These are phyloP conservation scores for Sturnira hondurensis DNA, from an alignment of 2,113 vertebrate genomes.

Conservation along the genomic window DNA sequence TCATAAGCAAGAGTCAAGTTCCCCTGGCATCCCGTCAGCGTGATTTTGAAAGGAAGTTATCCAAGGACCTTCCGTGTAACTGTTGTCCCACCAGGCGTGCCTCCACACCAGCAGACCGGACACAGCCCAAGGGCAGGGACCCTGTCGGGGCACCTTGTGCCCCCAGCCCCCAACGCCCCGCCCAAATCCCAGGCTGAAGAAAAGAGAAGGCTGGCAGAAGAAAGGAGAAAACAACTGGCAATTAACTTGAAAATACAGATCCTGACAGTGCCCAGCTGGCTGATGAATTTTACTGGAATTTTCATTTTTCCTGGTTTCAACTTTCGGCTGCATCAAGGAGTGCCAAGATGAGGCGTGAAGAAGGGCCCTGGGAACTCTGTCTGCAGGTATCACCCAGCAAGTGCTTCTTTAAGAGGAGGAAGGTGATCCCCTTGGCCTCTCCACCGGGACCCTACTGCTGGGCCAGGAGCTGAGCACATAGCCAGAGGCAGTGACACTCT, in stretches of 20 bases:
- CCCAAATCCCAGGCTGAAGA: no score
- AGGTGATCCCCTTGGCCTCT: background rate
- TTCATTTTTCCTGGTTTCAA: background rate
- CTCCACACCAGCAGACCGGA: background rate
- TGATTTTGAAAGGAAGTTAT: background rate
- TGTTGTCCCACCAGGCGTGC: no score
- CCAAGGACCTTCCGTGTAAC: background rate
- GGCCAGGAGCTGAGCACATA: background rate
- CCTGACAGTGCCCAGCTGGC: background rate
- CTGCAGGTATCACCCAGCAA: fast-evolving
- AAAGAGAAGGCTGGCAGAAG: no score
- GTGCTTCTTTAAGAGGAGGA: background rate
- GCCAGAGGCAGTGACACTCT: no score
- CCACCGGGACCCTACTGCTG: background rate
- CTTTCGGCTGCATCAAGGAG: background rate
- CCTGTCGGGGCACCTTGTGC: background rate
- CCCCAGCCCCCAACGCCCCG: no score
- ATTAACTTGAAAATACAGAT: background rate
- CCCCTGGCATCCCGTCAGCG: background rate
- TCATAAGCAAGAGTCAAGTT: background rate
- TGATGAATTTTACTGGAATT: background rate
- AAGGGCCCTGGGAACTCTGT: background rate
- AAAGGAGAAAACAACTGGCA: background rate
- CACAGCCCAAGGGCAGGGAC: background rate
- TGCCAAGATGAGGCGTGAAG: background rate